Conservation (phyloP, 2,797 vertebrate species). For the Rousettus madagascariensis region DNA sequence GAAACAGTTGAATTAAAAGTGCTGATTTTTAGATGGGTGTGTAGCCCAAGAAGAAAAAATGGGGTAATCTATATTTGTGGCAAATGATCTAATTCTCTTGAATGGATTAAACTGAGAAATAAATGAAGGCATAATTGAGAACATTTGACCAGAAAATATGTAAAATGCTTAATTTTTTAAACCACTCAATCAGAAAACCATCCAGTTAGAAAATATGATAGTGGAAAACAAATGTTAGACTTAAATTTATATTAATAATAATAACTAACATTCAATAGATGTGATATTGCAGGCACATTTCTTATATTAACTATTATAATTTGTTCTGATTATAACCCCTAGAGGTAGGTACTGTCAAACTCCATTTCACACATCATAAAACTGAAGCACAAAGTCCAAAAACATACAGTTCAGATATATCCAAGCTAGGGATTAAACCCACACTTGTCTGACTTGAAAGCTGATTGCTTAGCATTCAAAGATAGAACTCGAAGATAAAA, state of each 20-base stretch:
- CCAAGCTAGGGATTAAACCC: not conserved
- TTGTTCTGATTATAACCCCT: not conserved
- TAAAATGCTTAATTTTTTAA: not conserved
- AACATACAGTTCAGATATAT: not conserved
- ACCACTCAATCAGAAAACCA: not conserved
- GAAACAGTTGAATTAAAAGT: not conserved
- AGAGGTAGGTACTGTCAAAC: not conserved
- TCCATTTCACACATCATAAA: not conserved
- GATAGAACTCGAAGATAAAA: not conserved
- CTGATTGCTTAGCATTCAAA: not conserved
- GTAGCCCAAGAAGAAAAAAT: not conserved
- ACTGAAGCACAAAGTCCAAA: not conserved
- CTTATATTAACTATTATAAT: not conserved
- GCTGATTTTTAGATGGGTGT: not conserved
- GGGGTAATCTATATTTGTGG: not conserved
- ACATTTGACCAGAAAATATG: not conserved
- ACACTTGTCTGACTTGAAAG: not conserved
- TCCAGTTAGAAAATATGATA: not conserved
- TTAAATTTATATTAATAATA: not conserved
- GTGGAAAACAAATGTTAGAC: not conserved
- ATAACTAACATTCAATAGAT: not conserved
- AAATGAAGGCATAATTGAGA: not conserved
- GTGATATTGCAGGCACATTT: not conserved
- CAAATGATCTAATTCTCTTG: not conserved
- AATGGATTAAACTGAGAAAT: not conserved